phyloP scores from a whole-genome alignment of 2,113 vertebrate genomes.

The Pipa parva region DNA sequence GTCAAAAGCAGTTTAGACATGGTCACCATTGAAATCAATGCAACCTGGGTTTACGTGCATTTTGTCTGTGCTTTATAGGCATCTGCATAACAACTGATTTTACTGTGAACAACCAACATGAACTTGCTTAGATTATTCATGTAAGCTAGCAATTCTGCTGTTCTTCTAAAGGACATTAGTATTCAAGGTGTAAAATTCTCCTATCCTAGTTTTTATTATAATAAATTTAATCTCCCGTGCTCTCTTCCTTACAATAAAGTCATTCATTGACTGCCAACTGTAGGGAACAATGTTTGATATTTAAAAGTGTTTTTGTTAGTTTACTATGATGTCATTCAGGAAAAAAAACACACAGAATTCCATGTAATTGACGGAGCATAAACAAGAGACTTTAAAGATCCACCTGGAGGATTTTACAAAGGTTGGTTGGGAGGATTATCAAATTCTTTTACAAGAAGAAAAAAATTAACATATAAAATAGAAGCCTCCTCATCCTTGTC shows the following conservation, averaged over 20 bases:
- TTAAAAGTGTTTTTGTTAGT: constrained; percentile 12
- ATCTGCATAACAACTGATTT: constrained; percentile 31
- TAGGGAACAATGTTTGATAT: constrained; percentile 13
- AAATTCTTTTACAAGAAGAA: neutral
- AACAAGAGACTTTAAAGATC: constrained; percentile 13
- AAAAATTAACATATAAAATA: neutral
- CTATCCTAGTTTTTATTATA: neutral
- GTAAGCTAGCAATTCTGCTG: constrained; percentile 5
- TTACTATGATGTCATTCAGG: constrained; percentile 15
- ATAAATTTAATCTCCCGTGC: neutral
- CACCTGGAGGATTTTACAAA: constrained; percentile 22
- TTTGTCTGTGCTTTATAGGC: too few relatives aligned
- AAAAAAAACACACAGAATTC: constrained; percentile 22
- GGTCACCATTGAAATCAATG: too few relatives aligned
- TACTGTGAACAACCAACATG: neutral
- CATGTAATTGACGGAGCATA: constrained; percentile 8
- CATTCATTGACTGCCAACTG: constrained; percentile 9
- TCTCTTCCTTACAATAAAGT: constrained; percentile 23
- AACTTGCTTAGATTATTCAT: too few relatives aligned
- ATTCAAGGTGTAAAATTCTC: constrained; percentile 30
- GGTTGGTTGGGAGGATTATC: constrained; percentile 1
- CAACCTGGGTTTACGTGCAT: too few relatives aligned
- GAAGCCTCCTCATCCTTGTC: neutral
- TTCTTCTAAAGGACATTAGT: neutral
- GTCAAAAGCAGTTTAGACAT: too few relatives aligned